These are phyloP conservation scores for Lithobates pipiens DNA, from an alignment of 2,797 vertebrate species.

Conservation along the genomic window DNA sequence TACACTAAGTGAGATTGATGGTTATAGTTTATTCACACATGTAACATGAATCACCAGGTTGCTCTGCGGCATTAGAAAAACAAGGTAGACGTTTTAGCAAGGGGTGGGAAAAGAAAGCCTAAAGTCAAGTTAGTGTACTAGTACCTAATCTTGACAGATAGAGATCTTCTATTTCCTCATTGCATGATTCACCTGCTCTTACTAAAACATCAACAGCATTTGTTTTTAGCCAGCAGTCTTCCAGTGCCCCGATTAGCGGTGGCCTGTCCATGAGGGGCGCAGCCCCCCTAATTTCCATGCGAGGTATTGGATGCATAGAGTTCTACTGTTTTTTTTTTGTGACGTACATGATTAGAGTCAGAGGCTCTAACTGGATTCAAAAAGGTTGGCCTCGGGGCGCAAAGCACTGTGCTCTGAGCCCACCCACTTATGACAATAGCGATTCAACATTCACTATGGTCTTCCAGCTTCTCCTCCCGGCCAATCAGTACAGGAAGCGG, in stretches of 20 bases:
- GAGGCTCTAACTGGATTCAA: too few species aligned
- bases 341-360: too few species aligned
- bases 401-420: too few species aligned
- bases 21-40: conserved; percentile 39
- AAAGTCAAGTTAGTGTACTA: background rate
- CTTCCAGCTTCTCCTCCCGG: too few species aligned
- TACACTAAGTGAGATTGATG: conserved; percentile 58
- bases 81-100: background rate
- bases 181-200: background rate
- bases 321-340: too few species aligned
- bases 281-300: too few species aligned
- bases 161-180: background rate
- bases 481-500: too few species aligned
- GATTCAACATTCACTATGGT: too few species aligned
- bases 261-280: too few species aligned
- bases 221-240: background rate
- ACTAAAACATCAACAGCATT: background rate
- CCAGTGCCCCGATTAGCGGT: background rate
- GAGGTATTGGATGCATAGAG: too few species aligned
- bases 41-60: conserved; percentile 26
- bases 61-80: conserved; percentile 14
- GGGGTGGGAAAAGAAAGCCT: background rate
- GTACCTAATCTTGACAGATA: background rate
- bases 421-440: too few species aligned
- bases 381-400: too few species aligned